A percentile compares a stretch with the other conserved stretches of the same genome.
Conservation (phyloP, 2,797 vertebrate species). For the Falco rusticolus region DNA sequence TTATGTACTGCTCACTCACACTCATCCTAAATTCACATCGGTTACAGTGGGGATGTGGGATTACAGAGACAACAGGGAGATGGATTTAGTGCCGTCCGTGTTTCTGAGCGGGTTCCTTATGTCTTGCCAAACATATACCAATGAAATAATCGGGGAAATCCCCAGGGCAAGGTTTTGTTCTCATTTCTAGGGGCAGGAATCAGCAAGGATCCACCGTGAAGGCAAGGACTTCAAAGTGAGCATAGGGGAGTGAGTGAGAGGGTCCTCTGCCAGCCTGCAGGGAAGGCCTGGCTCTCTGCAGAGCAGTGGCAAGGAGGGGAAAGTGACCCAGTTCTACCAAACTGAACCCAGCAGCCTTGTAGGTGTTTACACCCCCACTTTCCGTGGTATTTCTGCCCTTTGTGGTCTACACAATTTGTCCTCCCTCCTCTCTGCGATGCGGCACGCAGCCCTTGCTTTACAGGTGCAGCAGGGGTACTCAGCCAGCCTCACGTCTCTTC, state of each 20-base stretch:
- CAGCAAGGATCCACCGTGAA: not conserved
- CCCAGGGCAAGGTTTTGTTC: not conserved
- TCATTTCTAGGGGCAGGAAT: not conserved
- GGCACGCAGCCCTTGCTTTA: not conserved
- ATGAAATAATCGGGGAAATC: not conserved
- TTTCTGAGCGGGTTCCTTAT: not conserved
- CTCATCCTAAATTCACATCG: not conserved
- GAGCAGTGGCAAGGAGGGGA: not conserved
- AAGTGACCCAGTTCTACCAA: not conserved
- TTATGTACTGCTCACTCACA: not conserved
- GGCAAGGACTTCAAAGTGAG: not conserved
- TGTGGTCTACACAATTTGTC: not conserved
- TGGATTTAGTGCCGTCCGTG: not conserved
- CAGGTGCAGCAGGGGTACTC: not conserved
- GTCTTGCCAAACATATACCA: not conserved
- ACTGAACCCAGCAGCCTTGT: not conserved
- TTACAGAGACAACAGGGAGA: not conserved
- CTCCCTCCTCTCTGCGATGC: not conserved
- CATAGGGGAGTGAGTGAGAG: accelerated
- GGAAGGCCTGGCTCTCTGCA: not conserved
- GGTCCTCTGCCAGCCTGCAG: not conserved
- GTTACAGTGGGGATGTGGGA: not conserved
- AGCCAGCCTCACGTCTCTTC: not conserved
- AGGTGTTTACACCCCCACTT: not conserved
- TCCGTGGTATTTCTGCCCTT: not conserved